These are phyloP conservation scores for Lysandra coridon DNA, from an alignment of 2,888 invertebrate species.

Conservation along the genomic window DNA sequence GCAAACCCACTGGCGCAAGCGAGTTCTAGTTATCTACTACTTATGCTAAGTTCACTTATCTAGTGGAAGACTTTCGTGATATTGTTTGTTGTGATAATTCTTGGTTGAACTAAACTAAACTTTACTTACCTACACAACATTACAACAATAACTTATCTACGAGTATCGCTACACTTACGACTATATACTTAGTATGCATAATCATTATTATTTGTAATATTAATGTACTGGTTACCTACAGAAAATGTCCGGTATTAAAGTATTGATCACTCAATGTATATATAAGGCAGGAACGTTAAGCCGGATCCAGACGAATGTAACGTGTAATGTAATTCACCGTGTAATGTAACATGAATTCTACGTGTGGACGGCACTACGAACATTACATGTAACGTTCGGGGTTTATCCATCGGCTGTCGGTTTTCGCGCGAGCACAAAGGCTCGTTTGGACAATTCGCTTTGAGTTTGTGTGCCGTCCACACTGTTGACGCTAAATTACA, in stretches of 20 bases:
- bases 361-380: no score
- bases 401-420: no score
- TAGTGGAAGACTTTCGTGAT: slow-evolving; percentile 77
- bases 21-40: slow-evolving; percentile 16
- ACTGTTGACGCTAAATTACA: no score
- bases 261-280: background rate
- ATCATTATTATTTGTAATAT: background rate
- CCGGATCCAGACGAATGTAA: no score
- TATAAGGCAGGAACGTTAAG: background rate
- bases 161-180: background rate
- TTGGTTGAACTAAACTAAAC: slow-evolving; percentile 67
- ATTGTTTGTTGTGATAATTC: slow-evolving; percentile 78
- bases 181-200: no score
- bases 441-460: no score
- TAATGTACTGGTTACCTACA: background rate
- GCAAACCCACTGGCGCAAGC: background rate
- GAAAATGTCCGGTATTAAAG: background rate
- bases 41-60: slow-evolving; percentile 37
- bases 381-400: no score
- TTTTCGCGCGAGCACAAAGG: no score
- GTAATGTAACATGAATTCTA: no score
- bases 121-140: slow-evolving; percentile 30
- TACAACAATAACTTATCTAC: background rate
- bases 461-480: no score
- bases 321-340: no score